These are phyloP conservation scores for Dreissena rostriformis DNA, from an alignment of 1,140 invertebrate genomes.

Conservation along the genomic window DNA sequence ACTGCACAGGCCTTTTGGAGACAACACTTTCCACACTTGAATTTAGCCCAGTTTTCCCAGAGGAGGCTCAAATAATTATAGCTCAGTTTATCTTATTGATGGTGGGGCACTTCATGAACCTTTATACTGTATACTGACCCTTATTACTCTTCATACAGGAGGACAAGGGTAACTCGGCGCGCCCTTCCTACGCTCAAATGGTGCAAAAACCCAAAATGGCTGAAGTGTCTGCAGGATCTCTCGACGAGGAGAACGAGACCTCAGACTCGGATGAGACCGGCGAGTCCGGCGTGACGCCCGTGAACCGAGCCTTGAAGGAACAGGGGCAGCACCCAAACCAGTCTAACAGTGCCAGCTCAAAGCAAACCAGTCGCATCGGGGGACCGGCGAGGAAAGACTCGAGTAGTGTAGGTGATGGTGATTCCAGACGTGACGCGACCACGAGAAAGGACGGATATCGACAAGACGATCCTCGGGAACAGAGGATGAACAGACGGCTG, in stretches of 20 bases:
- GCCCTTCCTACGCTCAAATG: conserved; percentile 92
- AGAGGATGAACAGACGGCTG: conserved; percentile 61
- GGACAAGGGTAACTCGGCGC: conserved; percentile 69
- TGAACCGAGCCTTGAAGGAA: conserved; percentile 69
- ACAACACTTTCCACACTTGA: too few relatives aligned
- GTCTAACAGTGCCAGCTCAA: conserved; percentile 53
- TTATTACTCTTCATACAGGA: conserved; percentile 59
- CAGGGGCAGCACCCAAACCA: conserved; percentile 68
- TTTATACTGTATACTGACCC: too few relatives aligned
- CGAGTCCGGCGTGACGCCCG: conserved; percentile 28
- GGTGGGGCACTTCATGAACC: too few relatives aligned
- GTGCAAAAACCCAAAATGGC: conserved; percentile 84
- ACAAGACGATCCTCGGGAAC: conserved; percentile 60
- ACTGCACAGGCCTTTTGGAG: too few relatives aligned
- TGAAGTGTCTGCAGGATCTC: conserved; percentile 59
- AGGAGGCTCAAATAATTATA: too few relatives aligned
- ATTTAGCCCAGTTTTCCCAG: too few relatives aligned
- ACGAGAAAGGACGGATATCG: conserved; percentile 44
- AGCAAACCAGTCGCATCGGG: conserved; percentile 56
- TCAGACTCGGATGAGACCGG: conserved; percentile 56
- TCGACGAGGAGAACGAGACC: conserved; percentile 34
- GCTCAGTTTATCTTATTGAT: too few relatives aligned
- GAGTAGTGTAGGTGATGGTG: conserved; percentile 37
- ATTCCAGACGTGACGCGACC: conserved; percentile 49
- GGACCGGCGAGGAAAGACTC: conserved; percentile 69